A percentile compares a stretch with the other conserved stretches of the same genome.
Conservation (phyloP, 2,888 invertebrate species). For the Caenorhabditis afra region DNA sequence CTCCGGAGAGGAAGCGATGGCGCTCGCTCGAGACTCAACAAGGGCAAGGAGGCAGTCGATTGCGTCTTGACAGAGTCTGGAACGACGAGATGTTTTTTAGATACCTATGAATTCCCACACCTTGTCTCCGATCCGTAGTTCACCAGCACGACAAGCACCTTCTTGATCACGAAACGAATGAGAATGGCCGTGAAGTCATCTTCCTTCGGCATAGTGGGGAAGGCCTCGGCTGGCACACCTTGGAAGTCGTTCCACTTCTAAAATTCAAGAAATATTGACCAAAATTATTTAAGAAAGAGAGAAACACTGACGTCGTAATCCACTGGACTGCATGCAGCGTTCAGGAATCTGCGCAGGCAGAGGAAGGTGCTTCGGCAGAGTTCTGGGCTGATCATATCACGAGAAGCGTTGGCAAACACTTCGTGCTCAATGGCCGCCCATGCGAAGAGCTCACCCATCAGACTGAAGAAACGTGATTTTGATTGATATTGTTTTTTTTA, state of each 20-base stretch:
- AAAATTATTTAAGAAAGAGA: too few species aligned
- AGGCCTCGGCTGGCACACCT: conserved; percentile 28
- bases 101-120: neutral
- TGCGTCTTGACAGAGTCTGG: conserved; percentile 63
- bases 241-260: conserved; percentile 59
- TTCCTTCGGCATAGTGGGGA: conserved; percentile 61
- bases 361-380: conserved; percentile 61
- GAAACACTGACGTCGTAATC: conserved; percentile 53
- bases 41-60: conserved; percentile 83
- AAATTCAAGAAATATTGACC: neutral
- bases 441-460: conserved; percentile 66
- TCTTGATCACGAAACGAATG: conserved; percentile 84
- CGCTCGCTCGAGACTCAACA: conserved; percentile 81
- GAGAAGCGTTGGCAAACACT: conserved; percentile 84
- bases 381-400: conserved; percentile 86
- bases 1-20: conserved; percentile 59
- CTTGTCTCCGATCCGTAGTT: conserved; percentile 68
- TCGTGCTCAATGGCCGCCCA: conserved; percentile 70
- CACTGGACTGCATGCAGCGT: conserved; percentile 56
- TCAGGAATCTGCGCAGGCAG: conserved; percentile 59
- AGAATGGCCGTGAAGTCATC: conserved; percentile 58
- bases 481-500: neutral
- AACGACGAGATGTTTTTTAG: too few species aligned
- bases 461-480: conserved; percentile 45
- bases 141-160: conserved; percentile 85